Percentiles rank a stretch among this genome's conserved stretches.
Evolutionary conservation across 1,140 invertebrate species (phyloP).

Genomic region (Zaprionus taronus): DNA sequence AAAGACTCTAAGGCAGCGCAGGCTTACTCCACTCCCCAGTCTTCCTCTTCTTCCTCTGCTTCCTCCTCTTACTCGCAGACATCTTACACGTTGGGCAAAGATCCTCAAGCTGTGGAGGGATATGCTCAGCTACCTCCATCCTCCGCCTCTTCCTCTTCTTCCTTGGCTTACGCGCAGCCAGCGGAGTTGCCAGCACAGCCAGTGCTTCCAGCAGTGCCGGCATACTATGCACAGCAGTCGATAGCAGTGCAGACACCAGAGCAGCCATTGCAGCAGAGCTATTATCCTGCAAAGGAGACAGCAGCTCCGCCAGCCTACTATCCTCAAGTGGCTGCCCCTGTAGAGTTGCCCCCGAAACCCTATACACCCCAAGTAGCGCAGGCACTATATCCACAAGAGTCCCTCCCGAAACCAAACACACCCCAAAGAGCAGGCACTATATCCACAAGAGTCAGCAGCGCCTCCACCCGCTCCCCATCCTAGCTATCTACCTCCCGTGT

Average conservation of each 20-base stretch:
- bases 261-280: background rate
- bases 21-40: background rate
- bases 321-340: background rate
- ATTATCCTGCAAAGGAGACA: background rate
- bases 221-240: background rate
- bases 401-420: background rate
- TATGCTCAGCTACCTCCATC: background rate
- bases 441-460: background rate
- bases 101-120: background rate
- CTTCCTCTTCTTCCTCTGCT: background rate
- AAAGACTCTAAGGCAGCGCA: background rate
- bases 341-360: background rate
- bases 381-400: background rate
- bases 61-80: background rate
- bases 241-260: background rate
- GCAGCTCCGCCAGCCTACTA: background rate
- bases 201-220: background rate
- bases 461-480: conserved; percentile 17
- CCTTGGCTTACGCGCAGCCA: background rate
- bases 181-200: conserved; percentile 4
- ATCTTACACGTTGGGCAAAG: background rate
- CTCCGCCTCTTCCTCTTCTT: background rate
- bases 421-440: background rate
- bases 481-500: conserved; percentile 45
- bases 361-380: background rate